Evolutionary conservation across 2,113 vertebrate genomes (phyloP), one percentile per base, ranked within the genome.

Genomic region (Clarias magur): DNA sequence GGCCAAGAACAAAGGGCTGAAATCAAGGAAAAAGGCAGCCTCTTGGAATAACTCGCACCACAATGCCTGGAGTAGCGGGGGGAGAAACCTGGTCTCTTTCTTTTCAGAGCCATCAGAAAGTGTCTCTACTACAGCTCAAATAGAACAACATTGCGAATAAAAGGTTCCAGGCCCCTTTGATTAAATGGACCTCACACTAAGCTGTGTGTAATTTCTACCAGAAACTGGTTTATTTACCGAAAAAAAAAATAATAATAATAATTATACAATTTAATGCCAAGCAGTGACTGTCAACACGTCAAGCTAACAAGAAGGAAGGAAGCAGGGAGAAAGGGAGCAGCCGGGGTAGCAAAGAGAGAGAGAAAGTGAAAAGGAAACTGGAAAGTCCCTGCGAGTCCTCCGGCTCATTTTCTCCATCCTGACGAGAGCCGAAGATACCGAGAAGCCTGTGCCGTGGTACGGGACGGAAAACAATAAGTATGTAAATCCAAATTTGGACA

Each of bases 101-200:
- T 95, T 94, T 94, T 94, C 84, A 93, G 92, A 94, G 93, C 94
- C 93, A 92, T 95, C 93, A 93, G 88, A 95, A 95, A 95, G 94
- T 95, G 94, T 95, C 95, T 93, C 93, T 80, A 95, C 94, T 95
- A 95, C 95, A 94, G 94, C 94, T 95, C 94, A 95, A 95, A 94
- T 94, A 95, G 94, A 96, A 95, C 68, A 97, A 97, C 96, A 97
- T 97, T 95, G 96, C 95, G 92, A 93, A 95, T 95, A 94, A 95
- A 95, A 95, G 95, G 91, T 94, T 95, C 94, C 95, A 95, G 95
- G 94, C 93, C 94, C 90, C 94, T 91, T 92, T 92, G 91, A 97
- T 82, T 97, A 97, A 97, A 97, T 89, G 96, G 98, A 99, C 98
- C 98, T 99, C 98, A 99, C 98, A 99, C 98, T 95, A 97, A 96